Conservation (phyloP, 2,888 invertebrate species). For the Alcis repandata region DNA sequence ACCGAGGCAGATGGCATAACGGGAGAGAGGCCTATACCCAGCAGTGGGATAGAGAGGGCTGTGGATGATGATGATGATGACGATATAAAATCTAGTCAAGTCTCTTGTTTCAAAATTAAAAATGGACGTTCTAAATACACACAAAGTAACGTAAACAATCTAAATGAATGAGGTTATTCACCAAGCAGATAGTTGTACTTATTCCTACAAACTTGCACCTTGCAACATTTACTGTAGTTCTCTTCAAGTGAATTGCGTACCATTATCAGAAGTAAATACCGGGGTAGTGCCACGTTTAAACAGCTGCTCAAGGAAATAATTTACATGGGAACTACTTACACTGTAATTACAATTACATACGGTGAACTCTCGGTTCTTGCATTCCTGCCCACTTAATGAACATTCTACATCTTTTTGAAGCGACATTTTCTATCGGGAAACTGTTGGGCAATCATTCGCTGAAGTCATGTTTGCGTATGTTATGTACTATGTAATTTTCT, state of each 20-base stretch:
- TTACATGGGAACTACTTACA: constrained; percentile 19
- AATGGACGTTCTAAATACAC: not conserved
- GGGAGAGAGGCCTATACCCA: too few relatives aligned
- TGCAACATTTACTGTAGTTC: constrained; percentile 5
- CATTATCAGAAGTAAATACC: constrained; percentile 17
- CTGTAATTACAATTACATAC: constrained; percentile 13
- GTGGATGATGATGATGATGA: too few relatives aligned
- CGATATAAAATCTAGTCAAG: too few relatives aligned
- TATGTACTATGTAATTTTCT: constrained; percentile 17
- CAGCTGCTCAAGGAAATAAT: constrained; percentile 21
- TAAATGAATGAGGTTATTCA: not conserved
- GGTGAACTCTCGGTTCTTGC: constrained; percentile 8
- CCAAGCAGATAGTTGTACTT: constrained; percentile 16
- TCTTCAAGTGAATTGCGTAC: constrained; percentile 4
- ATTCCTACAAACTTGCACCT: constrained; percentile 19
- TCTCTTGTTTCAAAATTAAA: not conserved
- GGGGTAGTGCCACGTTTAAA: constrained; percentile 1
- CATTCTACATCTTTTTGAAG: constrained; percentile 14
- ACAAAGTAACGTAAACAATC: constrained; percentile 3
- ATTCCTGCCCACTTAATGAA: constrained; percentile 11
- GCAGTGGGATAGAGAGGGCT: too few relatives aligned
- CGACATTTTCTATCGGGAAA: constrained; percentile 21
- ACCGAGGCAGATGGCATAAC: too few relatives aligned
- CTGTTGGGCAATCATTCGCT: constrained; percentile 23
- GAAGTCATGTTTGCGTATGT: constrained; percentile 28